phyloP scores from a whole-genome alignment of 2,888 invertebrate species.

The Aplocera efformata region DNA sequence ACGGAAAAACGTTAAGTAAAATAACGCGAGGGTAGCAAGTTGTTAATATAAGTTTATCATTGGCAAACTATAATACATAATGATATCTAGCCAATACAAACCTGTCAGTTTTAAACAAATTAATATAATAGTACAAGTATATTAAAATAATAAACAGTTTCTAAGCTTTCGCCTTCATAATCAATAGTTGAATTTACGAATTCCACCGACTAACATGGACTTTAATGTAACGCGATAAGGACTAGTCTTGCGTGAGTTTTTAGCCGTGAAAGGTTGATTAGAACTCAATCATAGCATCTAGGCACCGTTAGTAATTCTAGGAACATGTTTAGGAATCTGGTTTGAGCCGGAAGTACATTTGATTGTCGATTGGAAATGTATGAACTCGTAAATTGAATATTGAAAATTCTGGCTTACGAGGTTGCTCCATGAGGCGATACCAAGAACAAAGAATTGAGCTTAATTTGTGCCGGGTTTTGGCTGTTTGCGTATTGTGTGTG shows the following conservation, averaged over 20 bases:
- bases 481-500: too few relatives aligned
- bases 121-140: too few relatives aligned
- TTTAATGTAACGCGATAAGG: background rate
- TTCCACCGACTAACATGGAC: background rate
- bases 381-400: background rate
- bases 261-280: background rate
- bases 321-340: conserved; percentile 39
- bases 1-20: too few relatives aligned
- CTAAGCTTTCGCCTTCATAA: background rate
- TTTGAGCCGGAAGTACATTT: conserved; percentile 35
- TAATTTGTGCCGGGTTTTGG: too few relatives aligned
- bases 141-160: too few relatives aligned
- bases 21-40: too few relatives aligned
- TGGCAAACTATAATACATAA: too few relatives aligned
- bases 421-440: background rate
- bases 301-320: conserved; percentile 42
- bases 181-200: background rate
- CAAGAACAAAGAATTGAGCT: too few relatives aligned
- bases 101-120: too few relatives aligned
- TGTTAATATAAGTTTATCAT: too few relatives aligned
- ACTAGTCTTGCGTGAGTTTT: background rate
- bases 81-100: too few relatives aligned
- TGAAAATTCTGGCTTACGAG: too few relatives aligned
- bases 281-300: conserved; percentile 39
- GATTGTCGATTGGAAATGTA: conserved; percentile 17